Evolutionary conservation across 2,888 invertebrate genomes (phyloP), one percentile per base, ranked within the genome.

Genomic region (Eucera pruinosa): DNA sequence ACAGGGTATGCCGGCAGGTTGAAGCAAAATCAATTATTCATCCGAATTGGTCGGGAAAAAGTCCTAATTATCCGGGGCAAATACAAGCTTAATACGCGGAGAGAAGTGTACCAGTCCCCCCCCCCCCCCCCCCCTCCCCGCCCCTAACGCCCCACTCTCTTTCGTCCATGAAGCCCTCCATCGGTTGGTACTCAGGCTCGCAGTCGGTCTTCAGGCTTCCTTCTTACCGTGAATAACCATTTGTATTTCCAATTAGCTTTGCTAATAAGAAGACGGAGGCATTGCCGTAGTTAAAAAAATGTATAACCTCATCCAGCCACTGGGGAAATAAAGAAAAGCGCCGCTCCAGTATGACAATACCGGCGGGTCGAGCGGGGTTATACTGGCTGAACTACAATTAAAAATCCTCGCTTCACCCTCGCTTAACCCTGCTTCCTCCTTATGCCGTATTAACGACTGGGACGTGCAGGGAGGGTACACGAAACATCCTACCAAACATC

Each of bases 201-300:
- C 81, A 83, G 80, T 84, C 87, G 84, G 83, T 82, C 81, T 87
- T 87, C 85, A 70, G 64, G 84, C 87, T 88, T 85, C 80, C 87
- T 88, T 89, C 89, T 89, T 88, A 90, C 91, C 89, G 89, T 92
- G 92, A 92, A 92, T 92, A 92, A 92, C 91, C 91, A 92, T 92
- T 92, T 92, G 91, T 92, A 91, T 92, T 92, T 92, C 91, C 92
- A 92, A 92, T 92, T 92, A 92, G 91, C 92, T 92, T 92, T 91
- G 91, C 92, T 92, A 92, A 92, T 92, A 92, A 92, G 91, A 91
- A 91, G 91, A 90, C 90, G 91, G 89, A 89, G 89, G 89, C 89
- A 91, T 90, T 88, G 90, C 90, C 83, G 86, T 89, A 88, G 89
- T 89, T 89, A 87, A 89, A 91, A 90, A 90, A 91, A 91, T 92